Conservation (phyloP, 2,113 vertebrate species). For the Anoplopoma fimbria region DNA sequence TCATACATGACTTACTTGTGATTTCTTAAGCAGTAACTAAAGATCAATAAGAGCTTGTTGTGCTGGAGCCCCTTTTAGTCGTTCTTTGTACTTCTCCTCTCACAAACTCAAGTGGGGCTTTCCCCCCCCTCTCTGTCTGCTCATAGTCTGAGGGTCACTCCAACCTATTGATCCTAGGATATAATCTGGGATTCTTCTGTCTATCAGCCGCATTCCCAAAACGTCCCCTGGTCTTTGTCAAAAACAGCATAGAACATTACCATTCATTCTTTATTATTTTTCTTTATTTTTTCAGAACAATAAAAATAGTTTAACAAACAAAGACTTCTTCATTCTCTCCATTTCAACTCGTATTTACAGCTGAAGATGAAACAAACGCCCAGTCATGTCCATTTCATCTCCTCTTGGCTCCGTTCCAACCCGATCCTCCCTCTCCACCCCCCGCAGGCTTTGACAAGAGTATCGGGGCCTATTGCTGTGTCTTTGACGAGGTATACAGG, state of each 20-base stretch:
- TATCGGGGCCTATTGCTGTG: slow-evolving; percentile 79
- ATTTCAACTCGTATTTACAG: slow-evolving; percentile 82
- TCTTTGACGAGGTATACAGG: slow-evolving; percentile 82
- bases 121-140: not conserved
- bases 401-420: slow-evolving; percentile 76
- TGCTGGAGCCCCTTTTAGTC: slow-evolving; percentile 5
- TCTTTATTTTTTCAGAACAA: slow-evolving; percentile 81
- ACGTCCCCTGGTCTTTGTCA: not conserved
- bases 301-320: slow-evolving; percentile 87
- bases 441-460: slow-evolving; percentile 60
- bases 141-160: slow-evolving; percentile 51
- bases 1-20: slow-evolving; percentile 1
- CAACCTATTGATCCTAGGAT: slow-evolving; percentile 38
- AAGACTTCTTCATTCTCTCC: slow-evolving; percentile 83
- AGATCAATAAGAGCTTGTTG: slow-evolving; percentile 34
- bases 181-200: slow-evolving; percentile 20
- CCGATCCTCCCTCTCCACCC: slow-evolving; percentile 19
- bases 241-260: slow-evolving; percentile 17
- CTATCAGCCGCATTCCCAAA: slow-evolving; percentile 14
- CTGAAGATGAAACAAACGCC: slow-evolving; percentile 74
- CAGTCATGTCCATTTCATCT: slow-evolving; percentile 74
- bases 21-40: slow-evolving; percentile 32
- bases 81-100: not conserved
- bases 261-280: slow-evolving; percentile 68
- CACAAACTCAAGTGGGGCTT: slow-evolving; percentile 11